phyloP scores from a whole-genome alignment of 2,113 vertebrate genomes.

The Xiphias gladius region DNA sequence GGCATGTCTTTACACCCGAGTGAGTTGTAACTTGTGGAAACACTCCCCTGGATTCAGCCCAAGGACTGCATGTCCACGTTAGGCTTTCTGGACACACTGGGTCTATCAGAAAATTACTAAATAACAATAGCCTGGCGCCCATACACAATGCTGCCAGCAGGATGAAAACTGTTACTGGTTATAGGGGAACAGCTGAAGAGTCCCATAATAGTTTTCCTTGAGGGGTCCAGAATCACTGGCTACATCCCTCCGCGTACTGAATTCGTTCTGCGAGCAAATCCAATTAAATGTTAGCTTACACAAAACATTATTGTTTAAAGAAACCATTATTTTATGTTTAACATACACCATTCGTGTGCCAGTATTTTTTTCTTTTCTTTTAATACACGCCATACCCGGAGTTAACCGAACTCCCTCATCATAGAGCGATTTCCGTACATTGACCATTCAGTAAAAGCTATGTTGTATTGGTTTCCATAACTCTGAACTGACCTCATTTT shows the following conservation, averaged over 20 bases:
- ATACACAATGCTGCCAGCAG: not conserved
- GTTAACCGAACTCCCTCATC: not conserved
- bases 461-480: not conserved
- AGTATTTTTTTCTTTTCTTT: too few relatives aligned
- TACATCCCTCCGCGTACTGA: not conserved
- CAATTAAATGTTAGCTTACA: not conserved
- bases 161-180: not conserved
- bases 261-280: not conserved
- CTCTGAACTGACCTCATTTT: conserved; percentile 68
- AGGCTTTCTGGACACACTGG: too few relatives aligned
- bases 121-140: not conserved
- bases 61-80: not conserved
- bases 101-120: not conserved
- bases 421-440: not conserved
- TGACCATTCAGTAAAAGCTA: not conserved
- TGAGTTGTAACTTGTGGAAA: not conserved
- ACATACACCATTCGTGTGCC: not conserved
- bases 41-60: not conserved
- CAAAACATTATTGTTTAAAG: not conserved
- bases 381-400: not conserved
- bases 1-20: not conserved
- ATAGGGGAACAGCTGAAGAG: not conserved
- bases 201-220: too few relatives aligned
- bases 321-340: not conserved
- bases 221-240: too few relatives aligned